A percentile compares a stretch with the other conserved stretches of the same genome.
phyloP scores from a whole-genome alignment of 2,888 invertebrate species.

The Rhabditophanes sp. region DNA sequence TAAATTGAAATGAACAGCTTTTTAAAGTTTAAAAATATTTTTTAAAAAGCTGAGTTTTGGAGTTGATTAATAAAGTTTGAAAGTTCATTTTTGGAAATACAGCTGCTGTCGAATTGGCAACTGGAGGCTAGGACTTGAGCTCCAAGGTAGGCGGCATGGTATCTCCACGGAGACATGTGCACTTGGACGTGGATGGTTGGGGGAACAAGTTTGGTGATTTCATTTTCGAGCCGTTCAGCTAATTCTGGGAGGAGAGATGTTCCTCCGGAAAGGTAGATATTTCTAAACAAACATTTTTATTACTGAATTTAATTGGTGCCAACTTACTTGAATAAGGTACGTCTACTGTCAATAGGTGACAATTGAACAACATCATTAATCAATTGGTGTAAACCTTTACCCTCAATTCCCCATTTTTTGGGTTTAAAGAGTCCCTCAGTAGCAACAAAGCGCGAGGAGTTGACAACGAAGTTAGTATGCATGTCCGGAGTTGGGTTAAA shows the following conservation, averaged over 20 bases:
- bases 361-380: constrained; percentile 51
- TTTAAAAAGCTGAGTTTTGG: too few relatives aligned
- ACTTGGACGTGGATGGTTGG: constrained; percentile 49
- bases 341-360: constrained; percentile 52
- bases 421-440: constrained; percentile 52
- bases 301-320: neutral
- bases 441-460: constrained; percentile 45
- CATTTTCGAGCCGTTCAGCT: constrained; percentile 50
- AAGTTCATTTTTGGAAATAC: too few relatives aligned
- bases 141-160: constrained; percentile 53
- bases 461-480: constrained; percentile 10
- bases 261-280: constrained; percentile 52
- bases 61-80: too few relatives aligned
- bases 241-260: constrained; percentile 52
- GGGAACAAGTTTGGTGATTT: constrained; percentile 51
- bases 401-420: constrained; percentile 52
- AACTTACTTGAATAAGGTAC: constrained; percentile 28
- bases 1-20: too few relatives aligned
- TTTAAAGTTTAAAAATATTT: too few relatives aligned
- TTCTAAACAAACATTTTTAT: constrained; percentile 38
- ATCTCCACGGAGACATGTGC: constrained; percentile 50
- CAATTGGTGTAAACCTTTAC: constrained; percentile 51
- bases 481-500: constrained; percentile 28
- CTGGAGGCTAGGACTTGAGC: constrained; percentile 47
- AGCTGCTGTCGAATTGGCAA: too few relatives aligned